Base-by-base conservation (phyloP, 2,888 invertebrate genomes). In the Anagyrus pseudococci region DNA sequence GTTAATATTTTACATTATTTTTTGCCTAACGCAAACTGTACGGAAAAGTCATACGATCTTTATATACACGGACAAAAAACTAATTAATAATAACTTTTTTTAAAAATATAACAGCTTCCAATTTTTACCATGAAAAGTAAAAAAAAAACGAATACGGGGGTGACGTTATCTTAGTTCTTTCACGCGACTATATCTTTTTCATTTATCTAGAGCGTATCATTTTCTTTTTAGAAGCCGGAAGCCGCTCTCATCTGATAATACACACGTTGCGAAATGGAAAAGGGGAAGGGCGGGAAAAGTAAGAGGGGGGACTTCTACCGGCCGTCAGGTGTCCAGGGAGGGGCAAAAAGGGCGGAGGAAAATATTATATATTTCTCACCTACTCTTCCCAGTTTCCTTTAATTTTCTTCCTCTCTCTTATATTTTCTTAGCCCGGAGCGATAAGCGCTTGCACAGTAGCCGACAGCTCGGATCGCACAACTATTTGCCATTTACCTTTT, bases 191-290 rank as follows among this genome's bases (percentile, higher is more conserved):
- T 58, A 64, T 64, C 64, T 64, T 54, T 58, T 64, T 58, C 61
- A 64, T 61, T 64, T 61, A 64, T 64, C 64, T 64, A 13, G 22
- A 53, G 58, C 41, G 57, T 60, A 53, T 53, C 49, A 53, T 60
- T 60, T 57, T 33, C 60, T 49, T 54, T 61, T 61, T 54, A 57
- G 29, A 53, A 19, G 47, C 58, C 60, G 60, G 61, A 64, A 61
- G 66, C 61, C 47, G 49, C 54, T 57, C 26, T 49, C 44, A 61
- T 62, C 60, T 46, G 59, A 50, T 60, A 59, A 56, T 56, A 53
- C 47, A 41, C 54, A 60, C 52, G 25, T 52, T 41, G 37, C n/a
- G 58, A 37, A 4, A 4, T 22, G n/a, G 22, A 19, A 29, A 10
- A 44, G 29, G 13, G 26, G 52, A 22, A 48, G 55, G 48, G 61